A percentile compares a stretch with the other conserved stretches of the same genome.
These are phyloP conservation scores for Loriculus beryllinus DNA, from an alignment of 2,797 vertebrate genomes.

Conservation along the genomic window DNA sequence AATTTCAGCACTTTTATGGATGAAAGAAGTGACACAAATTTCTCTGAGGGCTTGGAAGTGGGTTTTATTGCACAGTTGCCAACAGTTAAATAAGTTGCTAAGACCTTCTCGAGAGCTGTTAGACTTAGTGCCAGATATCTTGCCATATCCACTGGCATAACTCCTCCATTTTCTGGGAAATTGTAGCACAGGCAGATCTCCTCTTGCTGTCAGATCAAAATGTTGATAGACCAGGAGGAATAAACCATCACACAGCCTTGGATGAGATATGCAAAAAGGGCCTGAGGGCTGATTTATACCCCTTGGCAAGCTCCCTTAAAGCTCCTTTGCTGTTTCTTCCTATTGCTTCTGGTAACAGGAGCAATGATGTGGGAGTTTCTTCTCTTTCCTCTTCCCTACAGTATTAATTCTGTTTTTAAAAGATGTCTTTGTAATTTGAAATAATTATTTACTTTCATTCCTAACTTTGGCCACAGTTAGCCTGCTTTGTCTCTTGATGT, in stretches of 20 bases:
- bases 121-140: neutral
- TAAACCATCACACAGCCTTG: neutral
- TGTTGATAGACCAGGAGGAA: neutral
- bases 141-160: neutral
- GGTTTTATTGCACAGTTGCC: neutral
- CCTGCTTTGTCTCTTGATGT: neutral
- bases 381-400: neutral
- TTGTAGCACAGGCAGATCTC: neutral
- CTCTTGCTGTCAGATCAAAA: neutral
- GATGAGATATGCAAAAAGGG: neutral
- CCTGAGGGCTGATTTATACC: neutral
- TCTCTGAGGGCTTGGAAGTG: neutral
- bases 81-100: constrained; percentile 1
- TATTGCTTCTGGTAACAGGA: neutral
- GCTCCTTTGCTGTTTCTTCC: neutral
- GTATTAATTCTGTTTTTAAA: neutral
- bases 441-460: neutral
- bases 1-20: constrained; percentile 13
- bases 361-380: neutral
- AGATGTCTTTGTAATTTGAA: constrained; percentile 2
- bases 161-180: neutral
- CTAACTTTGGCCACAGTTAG: neutral
- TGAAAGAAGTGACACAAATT: neutral
- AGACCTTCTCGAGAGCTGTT: neutral
- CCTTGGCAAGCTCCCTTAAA: neutral